A percentile compares a stretch with the other conserved stretches of the same genome.
Conservation (phyloP, 2,113 vertebrate genomes). For the Oryzias curvinotus region DNA sequence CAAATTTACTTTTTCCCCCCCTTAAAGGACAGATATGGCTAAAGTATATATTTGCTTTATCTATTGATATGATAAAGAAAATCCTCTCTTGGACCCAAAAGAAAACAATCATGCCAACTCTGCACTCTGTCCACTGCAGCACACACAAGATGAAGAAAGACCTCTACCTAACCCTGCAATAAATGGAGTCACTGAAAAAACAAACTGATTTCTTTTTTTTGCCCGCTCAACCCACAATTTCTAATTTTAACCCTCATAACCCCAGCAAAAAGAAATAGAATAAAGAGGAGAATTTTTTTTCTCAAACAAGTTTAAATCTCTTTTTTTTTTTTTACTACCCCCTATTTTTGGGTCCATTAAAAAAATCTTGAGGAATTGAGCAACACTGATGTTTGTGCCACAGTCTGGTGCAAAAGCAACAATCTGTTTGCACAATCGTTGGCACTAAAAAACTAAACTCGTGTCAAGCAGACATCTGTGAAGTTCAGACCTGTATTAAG, state of each 20-base stretch:
- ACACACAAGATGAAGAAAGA: constrained; percentile 22
- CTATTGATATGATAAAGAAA: constrained; percentile 41
- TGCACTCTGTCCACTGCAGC: constrained; percentile 28
- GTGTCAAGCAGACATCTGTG: neutral
- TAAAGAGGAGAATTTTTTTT: too few relatives aligned
- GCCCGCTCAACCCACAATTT: too few relatives aligned
- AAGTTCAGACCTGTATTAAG: too few relatives aligned
- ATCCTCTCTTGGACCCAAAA: constrained; percentile 18
- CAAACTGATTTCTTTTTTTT: too few relatives aligned
- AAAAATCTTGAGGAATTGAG: constrained; percentile 20
- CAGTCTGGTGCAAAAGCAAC: constrained; percentile 15
- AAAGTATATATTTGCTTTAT: constrained; percentile 34
- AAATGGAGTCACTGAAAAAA: constrained; percentile 6
- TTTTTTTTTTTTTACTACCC: too few relatives aligned
- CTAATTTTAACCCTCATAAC: too few relatives aligned
- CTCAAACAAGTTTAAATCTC: too few relatives aligned
- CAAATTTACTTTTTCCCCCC: constrained; percentile 32
- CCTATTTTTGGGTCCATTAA: constrained; percentile 33
- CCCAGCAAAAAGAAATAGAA: too few relatives aligned
- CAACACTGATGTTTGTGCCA: constrained; percentile 13
- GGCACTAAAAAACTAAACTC: neutral
- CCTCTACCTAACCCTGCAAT: constrained; percentile 17
- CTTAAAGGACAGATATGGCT: constrained; percentile 43
- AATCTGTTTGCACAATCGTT: constrained; percentile 20
- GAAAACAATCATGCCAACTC: constrained; percentile 33